Base-by-base conservation (phyloP, 2,888 invertebrate species). In the Anoplius nigerrimus region DNA sequence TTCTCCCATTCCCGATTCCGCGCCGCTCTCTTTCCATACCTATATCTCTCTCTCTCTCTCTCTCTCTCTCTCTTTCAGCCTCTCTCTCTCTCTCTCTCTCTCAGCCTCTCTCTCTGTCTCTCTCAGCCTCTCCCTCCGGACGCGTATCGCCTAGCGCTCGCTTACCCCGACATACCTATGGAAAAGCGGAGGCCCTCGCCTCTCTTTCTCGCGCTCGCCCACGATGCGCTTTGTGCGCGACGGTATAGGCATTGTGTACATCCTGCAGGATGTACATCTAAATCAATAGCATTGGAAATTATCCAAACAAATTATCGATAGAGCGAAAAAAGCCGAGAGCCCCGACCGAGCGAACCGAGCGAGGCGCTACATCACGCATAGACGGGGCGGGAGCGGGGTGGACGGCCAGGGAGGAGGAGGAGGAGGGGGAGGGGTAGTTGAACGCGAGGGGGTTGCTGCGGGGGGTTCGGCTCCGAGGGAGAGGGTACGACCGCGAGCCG, bases 261-360 rank as follows among this genome's bases (percentile, higher is more conserved):
- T 84, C 82, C 84, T 85, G 84, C 83, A 86, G 86, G 86, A 87
- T 88, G 87, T 86, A 86, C 86, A 86, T 87, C 86, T 85, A 88
- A 88, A 88, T 88, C 88, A 87, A 88, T 88, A 88, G 87, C 87
- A 88, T 87, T 87, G 88, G 87, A 88, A 88, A 88, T 88, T 88
- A 88, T 88, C 88, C 87, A 88, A 88, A 88, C 88, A 88, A 88
- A 88, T 88, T 88, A 88, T 88, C 88, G 88, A 87, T 86, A 86
- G 84, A 78, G 75, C 81, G 76, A 76, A 77, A 82, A 82, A 82
- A 67, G 72, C 66, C 54, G 48, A 71, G 78, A 71, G 78, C 72
- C 74, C 71, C 66, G 64, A 67, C 56, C 61, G 69, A 82, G 76
- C 76, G 79, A 78, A 81, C 80, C 71, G 83, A 83, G 79, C 84